These are phyloP conservation scores for Dyspetes luteomarginatus DNA, from an alignment of 2,888 invertebrate species.

Conservation along the genomic window DNA sequence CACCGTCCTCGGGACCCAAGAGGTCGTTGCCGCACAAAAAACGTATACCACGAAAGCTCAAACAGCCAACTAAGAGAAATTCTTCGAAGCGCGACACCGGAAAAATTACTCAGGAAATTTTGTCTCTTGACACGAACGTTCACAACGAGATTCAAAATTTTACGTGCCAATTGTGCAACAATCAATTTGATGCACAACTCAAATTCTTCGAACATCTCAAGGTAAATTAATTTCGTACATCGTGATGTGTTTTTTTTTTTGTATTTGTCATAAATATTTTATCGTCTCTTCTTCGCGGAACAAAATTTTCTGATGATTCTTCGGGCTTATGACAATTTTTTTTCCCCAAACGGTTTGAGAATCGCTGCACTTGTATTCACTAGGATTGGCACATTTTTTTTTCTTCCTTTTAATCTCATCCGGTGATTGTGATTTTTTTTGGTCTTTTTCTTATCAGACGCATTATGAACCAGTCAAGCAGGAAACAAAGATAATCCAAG, in stretches of 20 bases:
- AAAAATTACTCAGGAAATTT: conserved; percentile 70
- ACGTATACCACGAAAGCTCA: conserved; percentile 91
- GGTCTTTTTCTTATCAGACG: conserved; percentile 69
- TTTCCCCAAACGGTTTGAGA: background rate
- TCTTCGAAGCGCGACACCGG: conserved; percentile 73
- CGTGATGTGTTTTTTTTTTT: conserved; percentile 76
- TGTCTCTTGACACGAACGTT: conserved; percentile 67
- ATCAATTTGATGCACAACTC: conserved; percentile 90
- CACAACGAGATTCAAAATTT: conserved; percentile 84
- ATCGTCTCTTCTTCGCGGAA: background rate
- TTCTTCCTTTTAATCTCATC: conserved; percentile 14
- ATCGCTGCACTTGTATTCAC: background rate
- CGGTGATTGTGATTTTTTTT: background rate
- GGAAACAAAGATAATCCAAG: conserved; percentile 78
- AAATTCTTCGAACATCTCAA: conserved; percentile 94
- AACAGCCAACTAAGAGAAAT: conserved; percentile 82
- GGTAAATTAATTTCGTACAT: conserved; percentile 82
- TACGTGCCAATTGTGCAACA: conserved; percentile 92
- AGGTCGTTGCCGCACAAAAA: conserved; percentile 94
- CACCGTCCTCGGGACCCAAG: conserved; percentile 83
- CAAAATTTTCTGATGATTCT: background rate
- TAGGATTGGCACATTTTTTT: background rate
- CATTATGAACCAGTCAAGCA: conserved; percentile 82
- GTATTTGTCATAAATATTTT: conserved; percentile 67
- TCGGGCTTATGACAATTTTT: background rate